A percentile compares a stretch with the other conserved stretches of the same genome.
These are phyloP conservation scores for Thumatha senex DNA, from an alignment of 2,888 invertebrate species.

Conservation along the genomic window DNA sequence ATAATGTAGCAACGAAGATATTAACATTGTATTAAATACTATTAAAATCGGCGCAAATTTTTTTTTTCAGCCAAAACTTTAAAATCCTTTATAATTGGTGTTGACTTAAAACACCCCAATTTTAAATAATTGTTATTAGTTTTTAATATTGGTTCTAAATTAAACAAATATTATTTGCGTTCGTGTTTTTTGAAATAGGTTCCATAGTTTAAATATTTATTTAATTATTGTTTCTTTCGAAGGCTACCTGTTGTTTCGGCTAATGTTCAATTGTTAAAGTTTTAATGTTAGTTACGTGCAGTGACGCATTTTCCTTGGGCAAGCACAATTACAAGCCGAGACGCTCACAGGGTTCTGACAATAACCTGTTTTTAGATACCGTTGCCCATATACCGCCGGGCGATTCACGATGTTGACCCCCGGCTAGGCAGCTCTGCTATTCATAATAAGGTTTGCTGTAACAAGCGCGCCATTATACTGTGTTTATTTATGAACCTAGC, in stretches of 20 bases:
- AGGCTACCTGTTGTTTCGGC: constrained; percentile 17
- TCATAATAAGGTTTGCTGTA: constrained; percentile 1
- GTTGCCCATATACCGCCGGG: constrained; percentile 7
- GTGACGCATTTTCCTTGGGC: constrained; percentile 16
- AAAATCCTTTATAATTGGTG: too few relatives aligned
- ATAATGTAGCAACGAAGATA: too few relatives aligned
- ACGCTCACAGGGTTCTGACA: constrained; percentile 1
- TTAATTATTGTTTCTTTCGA: too few relatives aligned
- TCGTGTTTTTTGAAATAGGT: too few relatives aligned
- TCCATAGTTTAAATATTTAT: too few relatives aligned
- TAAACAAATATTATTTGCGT: too few relatives aligned
- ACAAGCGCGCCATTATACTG: not conserved
- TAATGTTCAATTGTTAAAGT: constrained; percentile 14
- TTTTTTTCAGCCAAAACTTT: too few relatives aligned
- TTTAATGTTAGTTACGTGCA: constrained; percentile 2
- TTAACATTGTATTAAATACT: too few relatives aligned
- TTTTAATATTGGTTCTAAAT: too few relatives aligned
- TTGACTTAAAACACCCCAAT: too few relatives aligned
- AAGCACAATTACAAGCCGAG: not conserved
- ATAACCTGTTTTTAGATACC: constrained; percentile 8
- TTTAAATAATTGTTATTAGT: too few relatives aligned
- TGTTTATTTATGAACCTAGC: not conserved
- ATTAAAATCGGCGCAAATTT: too few relatives aligned
- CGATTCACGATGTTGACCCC: constrained; percentile 7
- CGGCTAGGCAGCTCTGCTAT: not conserved